These are phyloP conservation scores for Sclerodermus sp. DNA, from an alignment of 2,888 invertebrate genomes.

Conservation along the genomic window DNA sequence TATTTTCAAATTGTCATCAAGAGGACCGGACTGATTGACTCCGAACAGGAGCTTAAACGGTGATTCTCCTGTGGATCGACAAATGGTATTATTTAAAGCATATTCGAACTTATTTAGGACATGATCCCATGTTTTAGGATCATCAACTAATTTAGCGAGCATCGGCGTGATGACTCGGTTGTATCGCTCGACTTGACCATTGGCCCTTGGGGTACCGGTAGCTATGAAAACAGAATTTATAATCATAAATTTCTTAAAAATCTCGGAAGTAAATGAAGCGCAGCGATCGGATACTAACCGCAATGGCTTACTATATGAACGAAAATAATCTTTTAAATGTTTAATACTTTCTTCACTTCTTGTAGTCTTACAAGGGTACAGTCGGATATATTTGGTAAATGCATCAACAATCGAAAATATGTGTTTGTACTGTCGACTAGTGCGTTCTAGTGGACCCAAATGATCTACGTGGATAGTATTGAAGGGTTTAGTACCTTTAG, in stretches of 20 bases:
- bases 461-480: slow-evolving; percentile 38
- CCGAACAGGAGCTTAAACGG: slow-evolving; percentile 38
- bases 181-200: slow-evolving; percentile 38
- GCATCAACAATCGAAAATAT: slow-evolving; percentile 17
- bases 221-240: slow-evolving; percentile 32
- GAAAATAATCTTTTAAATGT: slow-evolving; percentile 22
- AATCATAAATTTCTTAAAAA: slow-evolving; percentile 26
- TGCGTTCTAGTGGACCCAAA: slow-evolving; percentile 21
- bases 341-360: slow-evolving; percentile 21
- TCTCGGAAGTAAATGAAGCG: slow-evolving; percentile 32
- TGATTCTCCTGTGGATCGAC: slow-evolving; percentile 30
- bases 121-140: slow-evolving; percentile 24
- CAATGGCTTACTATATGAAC: slow-evolving; percentile 23
- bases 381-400: slow-evolving; percentile 24
- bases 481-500: slow-evolving; percentile 34
- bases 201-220: slow-evolving; percentile 33
- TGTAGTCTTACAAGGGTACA: slow-evolving; percentile 27
- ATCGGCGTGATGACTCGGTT: slow-evolving; percentile 29
- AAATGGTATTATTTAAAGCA: slow-evolving; percentile 33
- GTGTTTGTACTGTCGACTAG: slow-evolving; percentile 12
- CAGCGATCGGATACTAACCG: slow-evolving; percentile 35
- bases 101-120: slow-evolving; percentile 26
- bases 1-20: slow-evolving; percentile 8
- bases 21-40: slow-evolving; percentile 22
- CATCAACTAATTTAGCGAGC: slow-evolving; percentile 25